These are phyloP conservation scores for Bradypodion pumilum DNA, from an alignment of 2,797 vertebrate genomes.

Conservation along the genomic window DNA sequence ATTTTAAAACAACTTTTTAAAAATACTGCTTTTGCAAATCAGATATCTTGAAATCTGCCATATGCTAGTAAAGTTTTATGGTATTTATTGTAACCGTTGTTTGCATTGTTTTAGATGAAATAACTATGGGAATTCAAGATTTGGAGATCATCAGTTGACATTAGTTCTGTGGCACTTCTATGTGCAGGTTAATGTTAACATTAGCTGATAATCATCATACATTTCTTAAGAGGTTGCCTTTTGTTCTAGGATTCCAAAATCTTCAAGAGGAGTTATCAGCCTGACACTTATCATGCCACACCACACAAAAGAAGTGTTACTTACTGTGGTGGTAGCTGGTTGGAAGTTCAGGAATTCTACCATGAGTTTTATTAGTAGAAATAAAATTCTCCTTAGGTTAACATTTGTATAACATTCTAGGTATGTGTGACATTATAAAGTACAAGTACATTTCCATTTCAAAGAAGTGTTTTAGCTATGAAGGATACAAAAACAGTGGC, in stretches of 20 bases:
- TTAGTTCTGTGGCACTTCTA: neutral
- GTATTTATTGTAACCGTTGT: neutral
- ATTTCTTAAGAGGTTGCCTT: neutral
- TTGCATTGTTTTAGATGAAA: neutral
- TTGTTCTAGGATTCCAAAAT: neutral
- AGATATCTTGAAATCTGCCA: neutral
- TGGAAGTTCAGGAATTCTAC: neutral
- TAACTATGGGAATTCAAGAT: neutral
- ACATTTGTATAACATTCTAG: slow-evolving; percentile 55
- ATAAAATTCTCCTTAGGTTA: slow-evolving; percentile 46
- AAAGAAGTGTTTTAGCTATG: slow-evolving; percentile 60
- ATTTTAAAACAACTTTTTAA: neutral
- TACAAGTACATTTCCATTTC: slow-evolving; percentile 69
- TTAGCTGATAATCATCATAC: neutral
- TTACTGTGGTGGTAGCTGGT: neutral
- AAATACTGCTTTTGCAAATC: neutral
- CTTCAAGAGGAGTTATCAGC: neutral
- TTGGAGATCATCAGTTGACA: neutral
- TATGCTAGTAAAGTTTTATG: neutral
- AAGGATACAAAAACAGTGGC: slow-evolving; percentile 43
- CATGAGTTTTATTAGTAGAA: neutral
- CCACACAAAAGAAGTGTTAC: neutral
- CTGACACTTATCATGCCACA: neutral
- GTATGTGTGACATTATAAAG: slow-evolving; percentile 65
- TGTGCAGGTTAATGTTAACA: neutral